Evolutionary conservation across 2,113 vertebrate species (phyloP).

Genomic region (Phyllopteryx taeniolatus): DNA sequence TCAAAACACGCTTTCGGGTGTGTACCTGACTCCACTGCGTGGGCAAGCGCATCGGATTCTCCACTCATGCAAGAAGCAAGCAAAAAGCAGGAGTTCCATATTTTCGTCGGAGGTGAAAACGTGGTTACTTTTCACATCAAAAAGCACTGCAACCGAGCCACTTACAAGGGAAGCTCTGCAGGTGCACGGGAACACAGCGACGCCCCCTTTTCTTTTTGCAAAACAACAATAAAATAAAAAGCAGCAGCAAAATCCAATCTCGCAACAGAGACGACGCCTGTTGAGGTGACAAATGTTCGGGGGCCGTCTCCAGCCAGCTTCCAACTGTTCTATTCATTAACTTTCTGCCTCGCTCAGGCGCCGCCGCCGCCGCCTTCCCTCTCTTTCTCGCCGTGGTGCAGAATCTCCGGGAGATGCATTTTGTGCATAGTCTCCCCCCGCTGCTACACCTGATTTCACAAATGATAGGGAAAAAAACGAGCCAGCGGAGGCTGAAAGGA

Average conservation of each 20-base stretch:
- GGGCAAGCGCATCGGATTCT: background rate
- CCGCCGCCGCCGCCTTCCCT: constrained; percentile 31
- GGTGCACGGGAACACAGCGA: constrained; percentile 27
- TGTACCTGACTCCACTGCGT: no score
- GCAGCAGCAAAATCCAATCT: constrained; percentile 65
- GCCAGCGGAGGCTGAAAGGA: constrained; percentile 62
- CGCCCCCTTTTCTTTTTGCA: constrained; percentile 41
- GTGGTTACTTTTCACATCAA: constrained; percentile 23
- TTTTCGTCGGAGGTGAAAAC: background rate
- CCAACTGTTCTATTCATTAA: constrained; percentile 69
- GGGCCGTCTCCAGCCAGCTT: constrained; percentile 57
- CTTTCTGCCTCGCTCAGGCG: constrained; percentile 53
- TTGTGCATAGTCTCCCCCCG: constrained; percentile 62
- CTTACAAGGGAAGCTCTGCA: constrained; percentile 29
- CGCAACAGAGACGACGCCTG: constrained; percentile 52
- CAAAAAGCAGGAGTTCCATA: background rate
- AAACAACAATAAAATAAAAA: constrained; percentile 64
- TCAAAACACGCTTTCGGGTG: background rate
- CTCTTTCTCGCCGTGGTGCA: constrained; percentile 56
- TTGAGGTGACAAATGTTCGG: constrained; percentile 70
- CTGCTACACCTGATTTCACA: constrained; percentile 78
- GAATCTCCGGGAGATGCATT: constrained; percentile 66
- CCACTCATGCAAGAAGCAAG: background rate
- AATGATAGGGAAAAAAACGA: constrained; percentile 70
- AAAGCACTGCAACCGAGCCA: constrained; percentile 19